Evolutionary conservation across 2,888 invertebrate genomes (phyloP), one percentile per base, ranked within the genome.

Genomic region (Dasysyrphus albostriatus): DNA sequence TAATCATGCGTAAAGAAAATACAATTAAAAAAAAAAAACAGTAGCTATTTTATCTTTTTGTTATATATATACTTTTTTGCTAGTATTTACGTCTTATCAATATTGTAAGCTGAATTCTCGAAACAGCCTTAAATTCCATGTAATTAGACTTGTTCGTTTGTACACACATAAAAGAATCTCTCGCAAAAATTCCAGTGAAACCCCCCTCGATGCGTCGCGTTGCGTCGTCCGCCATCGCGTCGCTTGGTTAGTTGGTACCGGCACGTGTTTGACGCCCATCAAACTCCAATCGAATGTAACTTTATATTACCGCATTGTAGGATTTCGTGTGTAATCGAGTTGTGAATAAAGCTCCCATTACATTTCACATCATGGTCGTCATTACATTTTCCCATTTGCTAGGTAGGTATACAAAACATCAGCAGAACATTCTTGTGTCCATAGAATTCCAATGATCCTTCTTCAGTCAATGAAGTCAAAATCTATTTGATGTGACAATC

Each of bases 241-340:
- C 10, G 2, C 12, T 12, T 3, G 32, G 32, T 12, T 10, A 0
- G 10, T n/a, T 7, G 44, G 44, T 6, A 12, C n/a, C 39, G 61
- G 37, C 61, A 61, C 61, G 61, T 61, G 61, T 61, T 61, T 42
- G 24, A 61, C 14, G 24, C 61, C 61, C 42, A 61, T 42, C 42
- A 42, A 61, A 61, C 61, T 61, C 14, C 61, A 39, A 42, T 59
- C 61, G 24, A 61, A 42, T 61, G 61, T 61, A 61, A 61, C 61
- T 61, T 61, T 24, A 39, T 61, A 61, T 61, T 61, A 61, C 61
- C 24, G 8, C 61, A 61, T 59, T 39, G 7, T 24, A 24, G 24
- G 12, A n/a, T 54, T 42, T 61, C 16, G n/a, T 65, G 63, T 29
- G 63, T 29, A 65, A 65, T 65, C 9, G 63, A 47, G 24, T 65